These are phyloP conservation scores for Agrochola macilenta DNA, from an alignment of 2,888 invertebrate genomes.

Conservation along the genomic window DNA sequence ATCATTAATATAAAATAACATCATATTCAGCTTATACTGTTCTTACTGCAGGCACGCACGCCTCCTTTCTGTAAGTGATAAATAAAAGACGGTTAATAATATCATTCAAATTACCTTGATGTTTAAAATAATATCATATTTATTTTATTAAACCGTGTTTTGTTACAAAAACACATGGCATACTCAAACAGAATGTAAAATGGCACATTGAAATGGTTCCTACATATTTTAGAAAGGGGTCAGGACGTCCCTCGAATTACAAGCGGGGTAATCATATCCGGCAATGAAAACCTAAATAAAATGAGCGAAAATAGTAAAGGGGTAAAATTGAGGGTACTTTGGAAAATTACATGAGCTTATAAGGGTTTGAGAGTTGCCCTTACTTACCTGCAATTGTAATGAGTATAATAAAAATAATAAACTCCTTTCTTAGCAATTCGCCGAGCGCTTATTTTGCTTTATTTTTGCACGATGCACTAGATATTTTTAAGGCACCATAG, in stretches of 20 bases:
- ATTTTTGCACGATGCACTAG: not conserved
- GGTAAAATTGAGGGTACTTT: constrained; percentile 47
- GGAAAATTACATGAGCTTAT: constrained; percentile 37
- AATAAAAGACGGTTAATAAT: not conserved
- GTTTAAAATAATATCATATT: not conserved
- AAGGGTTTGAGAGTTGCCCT: constrained; percentile 11
- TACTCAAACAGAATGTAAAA: constrained; percentile 68
- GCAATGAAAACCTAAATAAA: constrained; percentile 63
- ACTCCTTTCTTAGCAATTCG: not conserved
- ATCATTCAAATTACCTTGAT: not conserved
- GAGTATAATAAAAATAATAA: constrained; percentile 1
- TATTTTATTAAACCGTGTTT: constrained; percentile 35
- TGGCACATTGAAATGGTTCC: constrained; percentile 66
- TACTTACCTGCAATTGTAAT: constrained; percentile 16
- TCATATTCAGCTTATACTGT: too few relatives aligned
- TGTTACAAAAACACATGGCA: constrained; percentile 32
- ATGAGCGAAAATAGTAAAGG: constrained; percentile 54
- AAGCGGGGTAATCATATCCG: constrained; percentile 67
- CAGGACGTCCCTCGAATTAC: constrained; percentile 61
- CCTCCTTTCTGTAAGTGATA: not conserved
- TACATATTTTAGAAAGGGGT: constrained; percentile 69
- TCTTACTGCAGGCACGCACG: too few relatives aligned
- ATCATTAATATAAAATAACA: not conserved
- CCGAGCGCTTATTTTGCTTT: not conserved
- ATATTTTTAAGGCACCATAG: too few relatives aligned